Percentiles rank a stretch among this genome's conserved stretches.
Evolutionary conservation across 2,888 invertebrate genomes (phyloP).

Genomic region (Nymphalis polychloros): DNA sequence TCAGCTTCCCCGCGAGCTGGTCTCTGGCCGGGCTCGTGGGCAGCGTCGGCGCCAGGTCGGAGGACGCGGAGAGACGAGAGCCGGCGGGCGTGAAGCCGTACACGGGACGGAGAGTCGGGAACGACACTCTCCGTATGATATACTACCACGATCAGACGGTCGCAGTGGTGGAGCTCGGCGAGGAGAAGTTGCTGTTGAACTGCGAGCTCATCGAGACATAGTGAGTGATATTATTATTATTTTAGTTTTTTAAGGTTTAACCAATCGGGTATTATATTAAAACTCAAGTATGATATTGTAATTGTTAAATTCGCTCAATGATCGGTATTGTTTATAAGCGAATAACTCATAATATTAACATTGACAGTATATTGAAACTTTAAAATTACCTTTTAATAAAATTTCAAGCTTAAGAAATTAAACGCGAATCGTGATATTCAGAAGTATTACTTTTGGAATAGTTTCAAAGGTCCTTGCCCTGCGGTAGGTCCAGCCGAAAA

Average conservation of each 20-base stretch:
- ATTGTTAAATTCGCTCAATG: too few species aligned
- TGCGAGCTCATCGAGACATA: conserved; percentile 93
- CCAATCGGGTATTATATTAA: not conserved
- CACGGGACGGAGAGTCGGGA: conserved; percentile 84
- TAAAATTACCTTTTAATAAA: too few species aligned
- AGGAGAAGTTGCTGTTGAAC: conserved; percentile 85
- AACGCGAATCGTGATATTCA: not conserved
- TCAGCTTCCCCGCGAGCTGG: conserved; percentile 76
- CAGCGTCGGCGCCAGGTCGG: conserved; percentile 62
- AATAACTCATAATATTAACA: too few species aligned
- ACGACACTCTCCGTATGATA: conserved; percentile 87
- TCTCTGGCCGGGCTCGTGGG: conserved; percentile 74
- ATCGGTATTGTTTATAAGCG: too few species aligned
- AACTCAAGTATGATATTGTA: too few species aligned
- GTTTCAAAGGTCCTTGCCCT: conserved; percentile 27
- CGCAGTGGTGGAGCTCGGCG: conserved; percentile 89
- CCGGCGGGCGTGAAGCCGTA: conserved; percentile 80
- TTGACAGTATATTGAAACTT: too few species aligned
- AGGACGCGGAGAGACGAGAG: conserved; percentile 58
- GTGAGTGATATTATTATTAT: conserved; percentile 82
- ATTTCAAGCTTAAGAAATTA: too few species aligned
- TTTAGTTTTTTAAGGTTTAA: not conserved
- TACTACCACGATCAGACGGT: conserved; percentile 92
- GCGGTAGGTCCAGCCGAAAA: conserved; percentile 28
- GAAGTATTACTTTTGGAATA: not conserved